Conservation (phyloP, 2,113 vertebrate species). For the Sturnira hondurensis region DNA sequence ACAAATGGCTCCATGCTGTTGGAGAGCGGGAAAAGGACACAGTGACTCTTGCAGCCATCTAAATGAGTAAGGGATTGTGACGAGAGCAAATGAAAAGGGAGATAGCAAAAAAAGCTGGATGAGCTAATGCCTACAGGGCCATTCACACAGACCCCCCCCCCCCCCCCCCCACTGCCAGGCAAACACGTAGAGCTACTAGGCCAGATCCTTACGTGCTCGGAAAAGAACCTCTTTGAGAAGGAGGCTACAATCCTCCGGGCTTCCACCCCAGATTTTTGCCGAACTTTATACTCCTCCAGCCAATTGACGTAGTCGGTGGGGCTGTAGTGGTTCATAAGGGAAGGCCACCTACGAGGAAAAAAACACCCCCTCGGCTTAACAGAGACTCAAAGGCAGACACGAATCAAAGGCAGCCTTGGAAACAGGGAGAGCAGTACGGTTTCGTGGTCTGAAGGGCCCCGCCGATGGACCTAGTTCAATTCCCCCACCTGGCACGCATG, state of each 20-base stretch:
- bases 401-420: neutral
- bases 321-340: conserved; percentile 92
- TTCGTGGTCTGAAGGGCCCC: neutral
- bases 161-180: neutral
- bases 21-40: conserved; percentile 34
- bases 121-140: conserved; percentile 21
- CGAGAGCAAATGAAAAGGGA: neutral
- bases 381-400: neutral
- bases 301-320: conserved; percentile 91
- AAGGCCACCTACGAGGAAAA: conserved; percentile 88
- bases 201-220: conserved; percentile 90
- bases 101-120: neutral
- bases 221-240: conserved; percentile 96
- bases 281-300: conserved; percentile 92
- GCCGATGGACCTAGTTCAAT: neutral
- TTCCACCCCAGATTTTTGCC: conserved; percentile 91
- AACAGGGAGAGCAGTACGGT: neutral
- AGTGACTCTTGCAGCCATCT: conserved; percentile 38
- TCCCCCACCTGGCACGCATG: neutral
- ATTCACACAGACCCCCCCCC: neutral
- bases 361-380: conserved; percentile 28
- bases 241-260: conserved; percentile 91
- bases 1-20: conserved; percentile 58
- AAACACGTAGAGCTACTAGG: neutral
- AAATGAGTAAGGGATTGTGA: conserved; percentile 21